Base-by-base conservation (phyloP, 2,888 invertebrate genomes). In the Scaptomyza reducta region DNA sequence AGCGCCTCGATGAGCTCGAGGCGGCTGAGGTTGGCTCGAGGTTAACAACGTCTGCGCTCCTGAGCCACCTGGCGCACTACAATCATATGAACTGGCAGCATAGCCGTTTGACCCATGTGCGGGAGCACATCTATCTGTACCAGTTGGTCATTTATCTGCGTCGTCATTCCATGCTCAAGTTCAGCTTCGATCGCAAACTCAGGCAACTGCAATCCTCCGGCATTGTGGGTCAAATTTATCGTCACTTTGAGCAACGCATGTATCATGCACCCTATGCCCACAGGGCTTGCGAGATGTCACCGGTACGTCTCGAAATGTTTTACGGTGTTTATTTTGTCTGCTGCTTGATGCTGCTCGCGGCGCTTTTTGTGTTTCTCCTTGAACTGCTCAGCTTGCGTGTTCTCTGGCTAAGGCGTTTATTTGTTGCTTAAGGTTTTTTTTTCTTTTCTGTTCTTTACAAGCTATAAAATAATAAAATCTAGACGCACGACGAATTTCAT, bases 141-240 rank as follows among this genome's bases (percentile, higher is more conserved):
- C 88, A 87, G 45, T 49, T 81, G 55, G 87, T 80, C 13, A 79
- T 90, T 71, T 89, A 73, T 10, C 58, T 89, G 63, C 69, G 64
- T 0, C 87, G 87, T 6, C 79, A 89, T 33, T 90, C 90, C 0
- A 65, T 87, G 1, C 57, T 85, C 0, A 77, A 75, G 45, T 58
- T 69, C 1, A 54, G 62, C n/a, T 76, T 90, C 42, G 82, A 90
- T 59, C 65, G 74, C 7, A 87, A 84, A 38, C 59, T 90, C 0
- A 79, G 79, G 56, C 74, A 79, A 16, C 58, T 90, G 3, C 72
- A 67, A n/a, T 60, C 70, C 10, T 64, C 85, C 0, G 90, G 90
- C 0, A 86, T 90, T n/a, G 60, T 78, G 0, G 25, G 60, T 2
- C 29, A 80, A n/a, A 46, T 83, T 1, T 67, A 49, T 13, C 61